Evolutionary conservation across 2,888 invertebrate species (phyloP).

Genomic region (Neria commutata): DNA sequence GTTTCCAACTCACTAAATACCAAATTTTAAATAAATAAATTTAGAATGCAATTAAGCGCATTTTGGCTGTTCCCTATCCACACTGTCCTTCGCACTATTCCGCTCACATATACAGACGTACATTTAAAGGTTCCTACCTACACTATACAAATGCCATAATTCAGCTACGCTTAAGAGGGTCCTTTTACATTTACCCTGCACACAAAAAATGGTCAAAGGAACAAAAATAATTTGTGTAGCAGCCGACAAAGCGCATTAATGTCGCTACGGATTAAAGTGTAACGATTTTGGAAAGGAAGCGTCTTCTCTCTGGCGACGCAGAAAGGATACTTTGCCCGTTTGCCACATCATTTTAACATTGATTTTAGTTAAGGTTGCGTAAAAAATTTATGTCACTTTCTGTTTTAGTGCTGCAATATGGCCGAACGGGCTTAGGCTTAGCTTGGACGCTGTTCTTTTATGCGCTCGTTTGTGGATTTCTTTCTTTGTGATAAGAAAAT

Average conservation of each 20-base stretch:
- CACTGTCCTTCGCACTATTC: not conserved
- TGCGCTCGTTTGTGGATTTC: no score
- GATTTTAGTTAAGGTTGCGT: no score
- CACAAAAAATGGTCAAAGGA: not conserved
- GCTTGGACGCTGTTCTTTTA: no score
- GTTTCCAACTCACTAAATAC: not conserved
- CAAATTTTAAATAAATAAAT: not conserved
- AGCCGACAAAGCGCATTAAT: slow-evolving; percentile 24
- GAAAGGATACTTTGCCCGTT: no score
- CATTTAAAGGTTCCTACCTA: not conserved
- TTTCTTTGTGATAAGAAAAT: no score
- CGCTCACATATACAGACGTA: not conserved
- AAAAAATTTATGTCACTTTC: no score
- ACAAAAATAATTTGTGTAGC: not conserved
- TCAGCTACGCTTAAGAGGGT: no score
- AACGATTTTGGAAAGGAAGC: slow-evolving; percentile 1
- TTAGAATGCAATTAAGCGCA: not conserved
- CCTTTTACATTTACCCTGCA: not conserved
- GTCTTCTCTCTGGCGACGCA: not conserved
- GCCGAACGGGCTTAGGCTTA: no score
- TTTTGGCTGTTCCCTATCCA: not conserved
- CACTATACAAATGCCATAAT: not conserved
- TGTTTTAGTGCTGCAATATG: no score
- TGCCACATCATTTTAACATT: no score
- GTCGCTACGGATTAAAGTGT: slow-evolving; percentile 9